Percentiles rank a stretch among this genome's conserved stretches.
These are phyloP conservation scores for Todiramphus saurophagus DNA, from an alignment of 2,113 vertebrate species.

Conservation along the genomic window DNA sequence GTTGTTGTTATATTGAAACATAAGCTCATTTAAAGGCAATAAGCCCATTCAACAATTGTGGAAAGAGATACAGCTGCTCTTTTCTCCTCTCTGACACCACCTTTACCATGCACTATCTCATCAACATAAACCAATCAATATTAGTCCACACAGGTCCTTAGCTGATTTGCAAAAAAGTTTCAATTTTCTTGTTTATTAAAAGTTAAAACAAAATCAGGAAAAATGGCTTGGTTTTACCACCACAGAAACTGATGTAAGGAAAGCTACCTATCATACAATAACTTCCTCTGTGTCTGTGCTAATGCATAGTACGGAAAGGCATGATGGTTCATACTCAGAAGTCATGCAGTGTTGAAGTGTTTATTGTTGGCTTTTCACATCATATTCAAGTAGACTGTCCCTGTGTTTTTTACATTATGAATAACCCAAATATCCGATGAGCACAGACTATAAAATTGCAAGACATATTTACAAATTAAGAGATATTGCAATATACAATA, in stretches of 20 bases:
- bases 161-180: background rate
- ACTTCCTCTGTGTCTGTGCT: background rate
- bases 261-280: background rate
- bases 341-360: background rate
- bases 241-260: background rate
- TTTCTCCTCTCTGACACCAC: background rate
- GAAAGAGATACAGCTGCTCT: background rate
- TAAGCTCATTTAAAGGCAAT: constrained; percentile 1
- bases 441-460: background rate
- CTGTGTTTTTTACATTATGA: background rate
- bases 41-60: background rate
- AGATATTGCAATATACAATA: background rate
- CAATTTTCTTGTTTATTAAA: background rate
- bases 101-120: background rate
- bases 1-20: background rate
- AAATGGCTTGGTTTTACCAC: background rate
- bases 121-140: background rate
- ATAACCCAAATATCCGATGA: background rate
- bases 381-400: background rate
- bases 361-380: background rate
- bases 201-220: background rate
- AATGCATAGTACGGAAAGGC: background rate
- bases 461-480: background rate
- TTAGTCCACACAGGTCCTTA: background rate
- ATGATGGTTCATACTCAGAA: background rate